Base-by-base conservation (phyloP, 2,797 vertebrate genomes). In the Trachurus trachurus region DNA sequence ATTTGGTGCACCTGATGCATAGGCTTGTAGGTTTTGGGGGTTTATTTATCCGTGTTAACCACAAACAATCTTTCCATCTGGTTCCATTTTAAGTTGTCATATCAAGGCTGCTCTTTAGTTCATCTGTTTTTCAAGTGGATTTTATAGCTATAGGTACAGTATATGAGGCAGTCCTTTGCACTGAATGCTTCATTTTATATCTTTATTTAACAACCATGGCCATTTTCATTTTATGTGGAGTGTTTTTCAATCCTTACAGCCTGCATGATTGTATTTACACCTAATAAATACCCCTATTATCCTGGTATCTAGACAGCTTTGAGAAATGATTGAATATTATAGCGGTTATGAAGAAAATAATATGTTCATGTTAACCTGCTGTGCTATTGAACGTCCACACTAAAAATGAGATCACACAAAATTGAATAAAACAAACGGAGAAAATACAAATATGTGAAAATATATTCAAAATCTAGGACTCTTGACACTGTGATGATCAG, bases 401-500 rank as follows among this genome's bases (percentile, higher is more conserved):
- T 8, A 21, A 67, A 63, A 67, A 7, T n/a, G 7, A 57, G 17
- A 65, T 64, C 29, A 62, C 39, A 50, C 44, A 52, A 4, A 16
- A 26, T 69, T 9, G 31, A 62, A 66, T 61, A 65, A 74, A 71
- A 83, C 54, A 79, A 26, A 69, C 1, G 6, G 17, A 17, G 26
- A 65, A 49, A 76, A 78, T 8, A 17, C 1, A 40, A 39, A 52
- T 12, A 66, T 52, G 54, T 53, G 10, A 71, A 87, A 72, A 71
- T 53, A 26, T 59, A 73, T 70, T 54, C 49, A 66, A 73, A 85
- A 69, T 80, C 10, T 47, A 31, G 21, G 39, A 67, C 40, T 72
- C 67, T 76, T 85, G 79, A 83, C 84, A 87, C 79, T 57, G 75
- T 79, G 71, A 87, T 83, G 82, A 91, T 87, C 75, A 66, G 69